Conservation (phyloP, 2,113 vertebrate species). For the Butastur rufipennis region DNA sequence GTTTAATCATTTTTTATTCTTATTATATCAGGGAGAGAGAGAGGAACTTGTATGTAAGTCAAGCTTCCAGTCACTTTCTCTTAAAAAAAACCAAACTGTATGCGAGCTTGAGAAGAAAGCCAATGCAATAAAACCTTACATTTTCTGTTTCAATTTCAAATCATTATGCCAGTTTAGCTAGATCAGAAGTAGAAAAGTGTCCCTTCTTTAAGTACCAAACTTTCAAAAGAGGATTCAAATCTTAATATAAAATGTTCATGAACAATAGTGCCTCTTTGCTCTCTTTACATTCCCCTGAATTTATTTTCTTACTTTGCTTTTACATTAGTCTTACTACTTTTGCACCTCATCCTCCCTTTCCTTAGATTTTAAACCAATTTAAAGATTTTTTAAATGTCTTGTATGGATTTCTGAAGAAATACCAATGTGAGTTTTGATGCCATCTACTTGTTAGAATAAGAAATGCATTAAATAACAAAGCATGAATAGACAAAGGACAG, state of each 20-base stretch:
- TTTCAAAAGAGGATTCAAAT: neutral
- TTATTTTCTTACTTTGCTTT: neutral
- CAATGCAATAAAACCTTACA: neutral
- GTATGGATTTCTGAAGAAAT: neutral
- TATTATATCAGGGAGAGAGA: neutral
- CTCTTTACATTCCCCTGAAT: neutral
- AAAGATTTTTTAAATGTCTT: neutral
- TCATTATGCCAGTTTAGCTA: neutral
- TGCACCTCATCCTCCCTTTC: neutral
- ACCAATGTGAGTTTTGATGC: neutral
- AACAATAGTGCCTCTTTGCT: neutral
- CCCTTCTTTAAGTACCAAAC: neutral
- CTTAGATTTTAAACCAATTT: neutral
- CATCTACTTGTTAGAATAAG: neutral
- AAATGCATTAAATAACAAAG: neutral
- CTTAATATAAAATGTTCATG: neutral
- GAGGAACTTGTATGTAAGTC: neutral
- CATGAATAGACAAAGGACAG: neutral
- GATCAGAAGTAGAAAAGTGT: neutral
- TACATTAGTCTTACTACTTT: neutral
- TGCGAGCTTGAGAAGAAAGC: neutral
- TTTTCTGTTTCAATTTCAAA: neutral
- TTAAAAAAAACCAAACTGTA: neutral
- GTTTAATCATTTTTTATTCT: neutral
- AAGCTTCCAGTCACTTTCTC: neutral